phyloP scores from a whole-genome alignment of 2,113 vertebrate genomes.

The Platycercus adscitus region DNA sequence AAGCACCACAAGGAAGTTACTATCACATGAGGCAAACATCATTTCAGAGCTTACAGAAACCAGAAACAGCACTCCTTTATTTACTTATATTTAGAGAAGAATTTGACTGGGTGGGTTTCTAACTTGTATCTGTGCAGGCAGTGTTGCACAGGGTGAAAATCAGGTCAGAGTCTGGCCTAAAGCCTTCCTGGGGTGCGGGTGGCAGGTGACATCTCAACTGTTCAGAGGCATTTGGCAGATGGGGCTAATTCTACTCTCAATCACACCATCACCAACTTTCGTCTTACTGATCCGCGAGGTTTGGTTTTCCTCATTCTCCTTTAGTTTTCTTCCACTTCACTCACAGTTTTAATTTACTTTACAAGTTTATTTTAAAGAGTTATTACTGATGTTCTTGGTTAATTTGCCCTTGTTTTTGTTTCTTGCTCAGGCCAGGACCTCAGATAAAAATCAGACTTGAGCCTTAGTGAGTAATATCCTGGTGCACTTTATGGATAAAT shows the following conservation, averaged over 20 bases:
- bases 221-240: background rate
- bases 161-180: slow-evolving; percentile 21
- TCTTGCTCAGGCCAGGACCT: slow-evolving; percentile 56
- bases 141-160: background rate
- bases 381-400: background rate
- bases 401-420: slow-evolving; percentile 58
- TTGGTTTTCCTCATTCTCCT: background rate
- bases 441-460: slow-evolving; percentile 72
- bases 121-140: background rate
- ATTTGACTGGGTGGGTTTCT: background rate
- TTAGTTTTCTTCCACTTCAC: background rate
- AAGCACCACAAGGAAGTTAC: background rate
- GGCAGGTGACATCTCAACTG: background rate
- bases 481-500: slow-evolving; percentile 74
- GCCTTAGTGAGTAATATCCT: slow-evolving; percentile 62
- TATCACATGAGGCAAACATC: background rate
- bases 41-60: background rate
- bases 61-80: background rate
- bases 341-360: background rate
- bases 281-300: background rate
- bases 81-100: background rate
- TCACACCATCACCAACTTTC: background rate
- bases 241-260: background rate
- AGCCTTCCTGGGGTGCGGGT: background rate
- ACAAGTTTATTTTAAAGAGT: background rate